Evolutionary conservation across 2,113 vertebrate genomes (phyloP).

Genomic region (Pitta sordida): DNA sequence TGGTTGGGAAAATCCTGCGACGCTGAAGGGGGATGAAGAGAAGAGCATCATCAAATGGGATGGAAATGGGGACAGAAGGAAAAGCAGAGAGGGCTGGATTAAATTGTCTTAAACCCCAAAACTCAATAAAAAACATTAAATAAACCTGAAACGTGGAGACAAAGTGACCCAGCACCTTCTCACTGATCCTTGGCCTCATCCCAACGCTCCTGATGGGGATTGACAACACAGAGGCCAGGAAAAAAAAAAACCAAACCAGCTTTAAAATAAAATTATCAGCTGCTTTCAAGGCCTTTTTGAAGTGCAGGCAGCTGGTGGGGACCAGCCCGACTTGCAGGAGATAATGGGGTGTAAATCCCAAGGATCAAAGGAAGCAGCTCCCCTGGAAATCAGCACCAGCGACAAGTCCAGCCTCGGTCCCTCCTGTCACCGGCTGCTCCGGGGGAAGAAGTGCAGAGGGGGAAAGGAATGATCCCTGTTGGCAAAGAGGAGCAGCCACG

Average conservation of each 20-base stretch:
- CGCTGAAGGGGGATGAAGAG: neutral
- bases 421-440: neutral
- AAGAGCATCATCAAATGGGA: neutral
- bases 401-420: neutral
- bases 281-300: neutral
- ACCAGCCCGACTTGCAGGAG: neutral
- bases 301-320: neutral
- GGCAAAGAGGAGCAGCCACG: neutral
- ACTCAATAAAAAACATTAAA: neutral
- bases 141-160: neutral
- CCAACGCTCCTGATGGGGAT: neutral
- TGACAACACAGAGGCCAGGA: neutral
- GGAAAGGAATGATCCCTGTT: neutral
- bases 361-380: neutral
- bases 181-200: neutral
- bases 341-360: neutral
- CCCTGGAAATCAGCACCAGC: neutral
- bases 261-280: neutral
- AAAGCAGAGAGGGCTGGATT: neutral
- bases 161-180: neutral
- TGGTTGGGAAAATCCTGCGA: neutral
- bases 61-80: neutral
- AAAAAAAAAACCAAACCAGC: no score
- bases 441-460: neutral
- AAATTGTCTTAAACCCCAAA: neutral